Evolutionary conservation across 2,797 vertebrate genomes (phyloP).

Genomic region (Myotis vivesi): DNA sequence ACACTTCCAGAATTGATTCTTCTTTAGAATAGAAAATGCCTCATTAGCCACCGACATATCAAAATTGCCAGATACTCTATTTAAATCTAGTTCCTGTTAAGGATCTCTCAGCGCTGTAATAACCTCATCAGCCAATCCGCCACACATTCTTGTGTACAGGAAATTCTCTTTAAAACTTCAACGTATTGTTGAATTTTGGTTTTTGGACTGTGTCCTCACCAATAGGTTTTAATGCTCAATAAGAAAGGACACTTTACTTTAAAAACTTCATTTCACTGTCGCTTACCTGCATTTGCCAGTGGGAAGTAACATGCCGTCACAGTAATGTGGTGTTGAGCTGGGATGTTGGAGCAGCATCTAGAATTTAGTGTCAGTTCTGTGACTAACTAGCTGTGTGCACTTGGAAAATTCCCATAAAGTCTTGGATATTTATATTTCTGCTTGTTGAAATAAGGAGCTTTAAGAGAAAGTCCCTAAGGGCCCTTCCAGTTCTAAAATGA

Average conservation of each 20-base stretch:
- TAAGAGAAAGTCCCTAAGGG: background rate
- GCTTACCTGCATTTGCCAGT: background rate
- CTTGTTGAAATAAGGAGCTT: background rate
- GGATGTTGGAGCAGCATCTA: background rate
- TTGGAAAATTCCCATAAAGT: background rate
- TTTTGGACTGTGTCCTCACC: background rate
- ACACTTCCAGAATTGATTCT: constrained; percentile 62
- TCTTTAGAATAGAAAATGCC: constrained; percentile 62
- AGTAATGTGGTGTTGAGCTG: background rate
- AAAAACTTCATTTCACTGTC: constrained; percentile 42
- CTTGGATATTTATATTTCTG: background rate
- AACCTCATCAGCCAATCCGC: constrained; percentile 66
- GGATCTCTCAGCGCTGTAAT: constrained; percentile 59
- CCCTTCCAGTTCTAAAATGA: background rate
- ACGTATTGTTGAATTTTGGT: constrained; percentile 39
- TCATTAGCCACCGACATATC: constrained; percentile 74
- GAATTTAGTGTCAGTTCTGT: background rate
- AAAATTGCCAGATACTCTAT: constrained; percentile 71
- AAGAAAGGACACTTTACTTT: constrained; percentile 28
- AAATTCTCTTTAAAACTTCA: constrained; percentile 47
- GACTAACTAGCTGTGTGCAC: background rate
- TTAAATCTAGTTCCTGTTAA: constrained; percentile 72
- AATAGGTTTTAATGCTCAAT: background rate
- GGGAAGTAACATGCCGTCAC: background rate
- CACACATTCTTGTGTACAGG: constrained; percentile 32